Evolutionary conservation across 2,888 invertebrate species (phyloP), one percentile per base, ranked within the genome.

Genomic region (Noctua janthina): DNA sequence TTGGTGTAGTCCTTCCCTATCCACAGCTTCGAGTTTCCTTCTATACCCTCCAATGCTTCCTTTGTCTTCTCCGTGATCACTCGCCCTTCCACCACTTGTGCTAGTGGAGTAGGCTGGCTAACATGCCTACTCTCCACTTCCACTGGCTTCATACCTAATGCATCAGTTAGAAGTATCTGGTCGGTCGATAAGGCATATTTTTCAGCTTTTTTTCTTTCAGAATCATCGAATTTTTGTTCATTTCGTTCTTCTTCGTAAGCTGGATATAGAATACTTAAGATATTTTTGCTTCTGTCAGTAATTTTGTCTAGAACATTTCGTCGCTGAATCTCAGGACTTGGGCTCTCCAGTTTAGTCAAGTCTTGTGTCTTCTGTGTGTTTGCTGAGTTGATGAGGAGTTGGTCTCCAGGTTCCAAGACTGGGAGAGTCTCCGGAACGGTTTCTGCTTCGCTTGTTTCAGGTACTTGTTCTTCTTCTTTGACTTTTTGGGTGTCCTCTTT

Each of bases 1-100:
- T 99, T 99, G 0, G 98, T 98, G 92, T 99, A 99, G 93, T 99
- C 99, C 95, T 99, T 99, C 81, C 99, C 99, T 72, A 99, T 98
- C 99, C 99, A 99, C 76, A 99, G 96, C 92, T 99, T 99, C 0
- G 98, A 98, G 76, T 98, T 98, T 1, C 98, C 98, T 90, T 98
- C 97, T 0, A 95, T 88, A 0, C 92, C 95, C 81, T 96, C 95
- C 81, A 95, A 76, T 0, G 90, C 93, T 64, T 95, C 93, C 66
- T 95, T 95, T 0, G 95, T 95, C 29, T 89, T 93, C 56, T 96
- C 96, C 0, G 96, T 97, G 20, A 93, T 94, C 3, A 93, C 96
- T 84, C 93, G 94, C 56, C 93, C 96, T 88, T 94, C 97, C 43
- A 90, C 96, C 83, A 93, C 97, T 92, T 95, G 93, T 0, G 97